Evolutionary conservation across 2,888 invertebrate species (phyloP).

Genomic region (Drosophila colorata): DNA sequence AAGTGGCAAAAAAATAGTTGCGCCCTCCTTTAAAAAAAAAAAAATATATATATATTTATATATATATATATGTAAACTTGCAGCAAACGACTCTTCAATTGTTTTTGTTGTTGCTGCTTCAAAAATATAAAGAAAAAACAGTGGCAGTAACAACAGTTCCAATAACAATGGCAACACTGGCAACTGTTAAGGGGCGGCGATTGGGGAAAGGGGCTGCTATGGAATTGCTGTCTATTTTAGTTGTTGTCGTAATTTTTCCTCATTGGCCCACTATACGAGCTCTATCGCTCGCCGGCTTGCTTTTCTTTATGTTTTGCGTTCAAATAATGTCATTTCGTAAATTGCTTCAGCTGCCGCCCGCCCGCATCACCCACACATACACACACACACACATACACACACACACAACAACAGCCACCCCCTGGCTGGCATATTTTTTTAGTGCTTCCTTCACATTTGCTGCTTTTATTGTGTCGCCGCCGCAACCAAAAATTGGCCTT

Average conservation of each 20-base stretch:
- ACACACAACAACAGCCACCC: conserved; percentile 6
- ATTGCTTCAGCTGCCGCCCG: conserved; percentile 67
- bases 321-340: conserved; percentile 80
- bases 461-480: conserved; percentile 53
- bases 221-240: conserved; percentile 69
- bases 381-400: background rate
- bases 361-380: conserved; percentile 1
- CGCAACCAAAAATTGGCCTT: conserved; percentile 74
- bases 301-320: conserved; percentile 71
- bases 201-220: conserved; percentile 2
- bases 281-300: conserved; percentile 5
- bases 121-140: conserved; percentile 28
- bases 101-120: conserved; percentile 17
- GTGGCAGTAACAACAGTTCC: conserved; percentile 35
- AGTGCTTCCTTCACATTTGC: conserved; percentile 57
- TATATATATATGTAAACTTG: conserved; percentile 62
- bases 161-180: conserved; percentile 58
- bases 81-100: conserved; percentile 37
- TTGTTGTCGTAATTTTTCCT: conserved; percentile 73
- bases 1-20: conserved; percentile 58
- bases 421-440: conserved; percentile 70
- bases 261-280: conserved; percentile 32
- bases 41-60: too few species aligned
- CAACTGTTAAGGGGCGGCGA: conserved; percentile 11
- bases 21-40: conserved; percentile 62